These are phyloP conservation scores for Caerostris darwini DNA, from an alignment of 1,140 invertebrate genomes.

Conservation along the genomic window DNA sequence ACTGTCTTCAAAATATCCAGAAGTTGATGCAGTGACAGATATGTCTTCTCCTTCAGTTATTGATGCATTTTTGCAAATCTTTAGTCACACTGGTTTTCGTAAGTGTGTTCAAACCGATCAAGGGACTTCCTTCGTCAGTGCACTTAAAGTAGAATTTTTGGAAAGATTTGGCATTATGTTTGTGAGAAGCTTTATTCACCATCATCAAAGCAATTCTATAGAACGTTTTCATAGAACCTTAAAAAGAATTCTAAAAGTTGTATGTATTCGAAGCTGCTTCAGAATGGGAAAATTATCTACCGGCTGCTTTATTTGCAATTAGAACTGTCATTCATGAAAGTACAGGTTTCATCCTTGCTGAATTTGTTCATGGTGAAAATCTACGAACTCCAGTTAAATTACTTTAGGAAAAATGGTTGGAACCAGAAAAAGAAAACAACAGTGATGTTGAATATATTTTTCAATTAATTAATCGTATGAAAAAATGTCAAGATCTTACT, in stretches of 20 bases:
- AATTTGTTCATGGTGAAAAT: slow-evolving; percentile 48
- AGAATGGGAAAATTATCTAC: slow-evolving; percentile 34
- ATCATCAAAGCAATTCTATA: slow-evolving; percentile 17
- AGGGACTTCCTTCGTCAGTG: not conserved
- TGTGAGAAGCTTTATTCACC: not conserved
- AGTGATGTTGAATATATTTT: slow-evolving; percentile 4
- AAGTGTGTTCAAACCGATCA: not conserved
- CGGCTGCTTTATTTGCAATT: not conserved
- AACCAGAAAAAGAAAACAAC: not conserved
- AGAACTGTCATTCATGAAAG: not conserved
- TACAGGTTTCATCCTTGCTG: not conserved
- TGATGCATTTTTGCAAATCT: not conserved
- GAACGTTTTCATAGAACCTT: slow-evolving; percentile 37
- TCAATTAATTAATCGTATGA: not conserved
- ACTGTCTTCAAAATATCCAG: slow-evolving; percentile 45
- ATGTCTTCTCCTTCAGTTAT: slow-evolving; percentile 28
- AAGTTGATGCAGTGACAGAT: not conserved
- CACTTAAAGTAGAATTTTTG: not conserved
- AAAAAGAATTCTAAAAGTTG: slow-evolving; percentile 39
- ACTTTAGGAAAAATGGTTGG: not conserved
- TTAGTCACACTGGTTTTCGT: slow-evolving; percentile 31
- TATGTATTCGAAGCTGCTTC: slow-evolving; percentile 18
- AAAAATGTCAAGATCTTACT: not conserved
- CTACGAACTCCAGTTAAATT: not conserved
- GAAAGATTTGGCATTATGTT: not conserved